Evolutionary conservation across 2,888 invertebrate genomes (phyloP), one percentile per base, ranked within the genome.

Genomic region (Phaonia tiefii): DNA sequence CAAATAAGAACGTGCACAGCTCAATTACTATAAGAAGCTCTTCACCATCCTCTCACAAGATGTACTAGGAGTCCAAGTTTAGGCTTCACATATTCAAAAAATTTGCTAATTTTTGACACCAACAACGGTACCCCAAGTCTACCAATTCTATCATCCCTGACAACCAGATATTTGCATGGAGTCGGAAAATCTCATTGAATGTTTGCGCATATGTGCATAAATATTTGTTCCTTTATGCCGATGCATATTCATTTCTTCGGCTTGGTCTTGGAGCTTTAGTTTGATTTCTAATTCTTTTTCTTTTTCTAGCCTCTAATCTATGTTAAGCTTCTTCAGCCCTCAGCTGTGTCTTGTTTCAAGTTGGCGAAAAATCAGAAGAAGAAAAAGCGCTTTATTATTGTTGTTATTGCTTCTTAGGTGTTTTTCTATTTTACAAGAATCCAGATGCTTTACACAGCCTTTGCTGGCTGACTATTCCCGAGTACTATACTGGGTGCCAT

Each of bases 301-400:
- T 3, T 31, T 31, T 31, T 11, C 26, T 58, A 56, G 58, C 15
- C 58, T 58, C 15, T 67, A 75, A 71, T 67, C 77, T 54, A 46
- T 44, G 31, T 49, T 66, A 22, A 37, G 74, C 51, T 58, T 58
- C 77, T 69, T 73, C 49, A 65, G 72, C 69, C 72, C 78, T 81
- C 78, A 75, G 72, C 78, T 81, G 71, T 75, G 58, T 67, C 74
- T 71, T 25, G 74, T 60, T 63, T 13, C 13, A 31, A 31, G 31
- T 31, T 31, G 31, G 31, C 31, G 31, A 31, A 5, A 31, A 31
- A 8, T 31, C 4, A 42, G 22, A 22, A 39, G 17, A 42, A 63
- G 7, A 37, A 42, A 58, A 20, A 63, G 8, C 51, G 11, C 17
- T 20, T 31, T 42, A 39, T 63, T n/a, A 39, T 60, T 60, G 63